phyloP scores from a whole-genome alignment of 2,113 vertebrate genomes.

The Phylloscopus whistleri region DNA sequence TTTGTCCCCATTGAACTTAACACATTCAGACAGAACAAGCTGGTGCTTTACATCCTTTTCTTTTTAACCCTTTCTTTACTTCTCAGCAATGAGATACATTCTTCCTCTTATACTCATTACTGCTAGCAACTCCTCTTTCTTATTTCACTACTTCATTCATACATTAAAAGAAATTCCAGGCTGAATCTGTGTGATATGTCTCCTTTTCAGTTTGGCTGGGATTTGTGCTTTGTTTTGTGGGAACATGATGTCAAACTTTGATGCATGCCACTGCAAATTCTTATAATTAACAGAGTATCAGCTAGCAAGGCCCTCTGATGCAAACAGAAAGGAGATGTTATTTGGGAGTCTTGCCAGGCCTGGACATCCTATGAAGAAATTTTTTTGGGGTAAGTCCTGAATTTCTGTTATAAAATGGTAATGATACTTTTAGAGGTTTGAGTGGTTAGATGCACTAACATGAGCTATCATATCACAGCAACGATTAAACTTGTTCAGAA shows the following conservation, averaged over 20 bases:
- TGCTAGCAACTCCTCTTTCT: neutral
- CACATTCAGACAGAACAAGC: neutral
- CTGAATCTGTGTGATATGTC: neutral
- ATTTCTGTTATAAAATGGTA: neutral
- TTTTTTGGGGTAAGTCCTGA: conserved; percentile 88
- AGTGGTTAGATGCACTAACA: neutral
- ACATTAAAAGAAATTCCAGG: neutral
- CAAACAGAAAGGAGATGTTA: conserved; percentile 92
- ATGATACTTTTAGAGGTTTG: neutral
- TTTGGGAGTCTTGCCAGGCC: conserved; percentile 92
- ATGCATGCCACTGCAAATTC: neutral
- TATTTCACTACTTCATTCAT: neutral
- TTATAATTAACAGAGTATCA: conserved; percentile 85
- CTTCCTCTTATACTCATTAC: neutral
- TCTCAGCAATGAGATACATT: neutral
- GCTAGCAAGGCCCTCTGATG: conserved; percentile 88
- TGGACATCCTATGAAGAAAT: conserved; percentile 95
- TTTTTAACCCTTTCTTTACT: neutral
- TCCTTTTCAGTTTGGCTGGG: neutral
- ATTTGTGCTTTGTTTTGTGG: neutral
- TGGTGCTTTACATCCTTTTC: neutral
- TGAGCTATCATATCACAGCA: neutral
- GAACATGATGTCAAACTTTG: neutral
- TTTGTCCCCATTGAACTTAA: neutral
- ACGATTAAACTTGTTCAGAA: neutral